Base-by-base conservation (phyloP, 2,797 vertebrate species). In the Hafferia zeledoni region DNA sequence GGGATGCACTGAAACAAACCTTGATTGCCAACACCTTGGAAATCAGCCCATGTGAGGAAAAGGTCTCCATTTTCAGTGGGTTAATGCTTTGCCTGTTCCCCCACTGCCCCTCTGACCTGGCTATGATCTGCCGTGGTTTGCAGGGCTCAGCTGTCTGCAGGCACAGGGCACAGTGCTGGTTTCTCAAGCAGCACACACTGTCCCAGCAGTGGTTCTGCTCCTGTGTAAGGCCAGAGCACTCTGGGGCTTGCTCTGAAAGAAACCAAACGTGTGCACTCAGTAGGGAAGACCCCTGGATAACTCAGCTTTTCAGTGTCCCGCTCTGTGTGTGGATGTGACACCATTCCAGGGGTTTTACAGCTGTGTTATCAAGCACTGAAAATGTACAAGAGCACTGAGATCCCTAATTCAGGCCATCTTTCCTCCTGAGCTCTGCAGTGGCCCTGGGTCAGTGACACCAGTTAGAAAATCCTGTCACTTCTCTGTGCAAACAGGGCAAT, bases 271-370 rank as follows among this genome's bases (percentile, higher is more conserved):
- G 53, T 39, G 28, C 12, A 8, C 6, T 18, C 44, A 19, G 35
- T 22, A 63, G 74, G 74, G 44, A 75, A 57, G 59, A 49, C 7
- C 30, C 5, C 27, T 23, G 30, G 30, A 35, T 49, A 35, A 23
- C 17, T 59, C n/a, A 23, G 1, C 27, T 78, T 43, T 50, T 41
- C 6, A 9, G n/a, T 28, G 37, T 31, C 47, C 30, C 10, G 27
- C 20, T 28, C 24, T 44, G 50, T 0, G 0, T 41, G 49, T 63
- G 64, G 59, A 31, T 52, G 17, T 8, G 35, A 4, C 16, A 3
- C 12, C 47, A 2, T 39, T 12, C 6, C 39, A 44, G 25, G 61
- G 44, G 31, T 67, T 35, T 53, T 57, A 53, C 39, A 79, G 25
- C 63, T 44, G 12, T 10, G 15, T 41, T 47, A 37, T 41, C 5